A percentile compares a stretch with the other conserved stretches of the same genome.
phyloP scores from a whole-genome alignment of 2,888 invertebrate species.

The Coelinius sp. region DNA sequence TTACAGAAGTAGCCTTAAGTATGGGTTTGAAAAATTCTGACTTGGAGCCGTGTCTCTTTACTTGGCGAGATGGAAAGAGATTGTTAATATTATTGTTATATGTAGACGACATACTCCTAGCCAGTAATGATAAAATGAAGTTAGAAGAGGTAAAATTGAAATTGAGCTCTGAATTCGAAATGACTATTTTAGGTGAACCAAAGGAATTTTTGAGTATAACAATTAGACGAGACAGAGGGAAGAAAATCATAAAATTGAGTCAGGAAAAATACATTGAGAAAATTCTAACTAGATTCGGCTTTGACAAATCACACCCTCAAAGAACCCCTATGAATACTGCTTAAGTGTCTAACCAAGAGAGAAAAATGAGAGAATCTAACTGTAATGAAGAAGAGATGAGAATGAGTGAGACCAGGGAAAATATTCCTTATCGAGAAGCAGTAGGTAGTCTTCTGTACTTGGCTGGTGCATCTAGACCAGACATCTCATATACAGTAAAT shows the following conservation, averaged over 20 bases:
- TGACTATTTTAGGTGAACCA: slow-evolving; percentile 42
- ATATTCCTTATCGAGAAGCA: slow-evolving; percentile 27
- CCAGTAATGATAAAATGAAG: neutral
- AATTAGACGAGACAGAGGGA: slow-evolving; percentile 36
- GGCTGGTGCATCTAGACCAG: slow-evolving; percentile 34
- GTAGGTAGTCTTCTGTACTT: slow-evolving; percentile 40
- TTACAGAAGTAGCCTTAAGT: neutral
- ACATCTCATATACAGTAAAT: slow-evolving; percentile 34
- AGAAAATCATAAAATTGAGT: slow-evolving; percentile 24
- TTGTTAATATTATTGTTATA: slow-evolving; percentile 10
- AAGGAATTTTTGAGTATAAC: slow-evolving; percentile 41
- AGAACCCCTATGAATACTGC: neutral
- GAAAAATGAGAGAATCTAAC: neutral
- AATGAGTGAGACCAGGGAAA: slow-evolving; percentile 18
- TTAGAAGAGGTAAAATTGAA: slow-evolving; percentile 1
- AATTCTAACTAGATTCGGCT: slow-evolving; percentile 41
- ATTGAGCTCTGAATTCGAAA: slow-evolving; percentile 29
- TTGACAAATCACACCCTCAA: slow-evolving; percentile 39
- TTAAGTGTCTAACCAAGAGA: slow-evolving; percentile 17
- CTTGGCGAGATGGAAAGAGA: too few species aligned
- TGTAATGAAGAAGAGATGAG: neutral
- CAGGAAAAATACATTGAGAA: slow-evolving; percentile 42
- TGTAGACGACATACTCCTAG: slow-evolving; percentile 43
- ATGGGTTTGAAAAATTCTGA: neutral
- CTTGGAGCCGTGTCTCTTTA: neutral